Evolutionary conservation across 1,140 invertebrate genomes (phyloP).

Genomic region (Meloidogyne exigua): DNA sequence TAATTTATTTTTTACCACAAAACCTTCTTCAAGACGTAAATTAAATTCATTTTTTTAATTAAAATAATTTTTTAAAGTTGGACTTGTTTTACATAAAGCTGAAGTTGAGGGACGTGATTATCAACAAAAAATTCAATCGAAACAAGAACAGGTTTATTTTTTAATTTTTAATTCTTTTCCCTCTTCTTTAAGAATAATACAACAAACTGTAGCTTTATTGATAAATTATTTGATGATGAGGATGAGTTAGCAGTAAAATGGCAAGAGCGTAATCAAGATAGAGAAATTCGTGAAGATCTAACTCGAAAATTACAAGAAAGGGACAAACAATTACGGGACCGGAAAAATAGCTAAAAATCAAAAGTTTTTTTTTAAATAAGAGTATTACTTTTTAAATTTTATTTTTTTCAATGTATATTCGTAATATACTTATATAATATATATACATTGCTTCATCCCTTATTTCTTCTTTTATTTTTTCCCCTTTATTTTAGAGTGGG

Average conservation of each 20-base stretch:
- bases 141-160: not conserved
- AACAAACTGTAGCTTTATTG: not conserved
- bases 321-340: not conserved
- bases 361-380: not conserved
- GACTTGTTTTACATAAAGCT: slow-evolving; percentile 13
- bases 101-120: slow-evolving; percentile 11
- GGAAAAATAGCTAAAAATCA: not conserved
- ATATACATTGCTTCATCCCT: too few relatives aligned
- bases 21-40: slow-evolving; percentile 6
- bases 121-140: not conserved
- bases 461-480: too few relatives aligned
- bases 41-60: not conserved
- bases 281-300: not conserved
- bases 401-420: too few relatives aligned
- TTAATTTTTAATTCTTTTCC: not conserved
- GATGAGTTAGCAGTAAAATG: not conserved
- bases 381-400: too few relatives aligned
- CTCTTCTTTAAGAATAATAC: not conserved
- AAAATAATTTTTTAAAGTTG: not conserved
- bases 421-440: too few relatives aligned
- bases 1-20: not conserved
- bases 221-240: not conserved
- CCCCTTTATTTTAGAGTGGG: too few relatives aligned
- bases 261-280: not conserved
- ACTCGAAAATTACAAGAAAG: not conserved